Conservation (phyloP, 1,140 invertebrate genomes). For the Linepithema humile region DNA sequence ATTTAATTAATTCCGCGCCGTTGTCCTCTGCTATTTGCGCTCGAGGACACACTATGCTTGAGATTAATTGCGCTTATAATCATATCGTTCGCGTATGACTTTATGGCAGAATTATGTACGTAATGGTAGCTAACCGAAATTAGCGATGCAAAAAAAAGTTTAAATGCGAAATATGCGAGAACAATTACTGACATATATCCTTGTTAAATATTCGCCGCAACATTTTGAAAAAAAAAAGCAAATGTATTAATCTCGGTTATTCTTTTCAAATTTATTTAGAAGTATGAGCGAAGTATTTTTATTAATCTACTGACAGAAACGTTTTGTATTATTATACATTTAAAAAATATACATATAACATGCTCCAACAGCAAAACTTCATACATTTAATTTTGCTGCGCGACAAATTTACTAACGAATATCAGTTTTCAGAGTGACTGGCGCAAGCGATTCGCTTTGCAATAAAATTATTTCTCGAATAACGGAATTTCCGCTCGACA, state of each 20-base stretch:
- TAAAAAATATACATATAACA: conserved; percentile 7
- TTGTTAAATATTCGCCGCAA: conserved; percentile 35
- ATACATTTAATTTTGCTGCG: conserved; percentile 40
- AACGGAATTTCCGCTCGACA: conserved; percentile 19
- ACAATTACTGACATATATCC: conserved; percentile 45
- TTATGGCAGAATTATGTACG: not conserved
- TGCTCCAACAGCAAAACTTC: conserved; percentile 22
- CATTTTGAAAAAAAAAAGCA: not conserved
- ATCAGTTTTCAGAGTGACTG: conserved; percentile 23
- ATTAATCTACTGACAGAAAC: conserved; percentile 41
- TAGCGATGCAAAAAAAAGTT: conserved; percentile 40
- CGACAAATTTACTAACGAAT: conserved; percentile 35
- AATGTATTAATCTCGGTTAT: conserved; percentile 18
- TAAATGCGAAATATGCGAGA: conserved; percentile 15
- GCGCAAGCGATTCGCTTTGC: not conserved
- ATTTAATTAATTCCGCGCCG: conserved; percentile 47
- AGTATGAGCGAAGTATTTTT: conserved; percentile 36
- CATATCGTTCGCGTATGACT: conserved; percentile 31
- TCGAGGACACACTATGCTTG: not conserved
- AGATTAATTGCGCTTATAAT: conserved; percentile 51
- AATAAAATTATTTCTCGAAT: conserved; percentile 33
- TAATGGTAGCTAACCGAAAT: conserved; percentile 17
- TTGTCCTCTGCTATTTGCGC: conserved; percentile 16
- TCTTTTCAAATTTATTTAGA: conserved; percentile 27
- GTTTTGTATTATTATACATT: conserved; percentile 35